These are phyloP conservation scores for Dicranocentrus wangi DNA, from an alignment of 2,888 invertebrate genomes.

Conservation along the genomic window DNA sequence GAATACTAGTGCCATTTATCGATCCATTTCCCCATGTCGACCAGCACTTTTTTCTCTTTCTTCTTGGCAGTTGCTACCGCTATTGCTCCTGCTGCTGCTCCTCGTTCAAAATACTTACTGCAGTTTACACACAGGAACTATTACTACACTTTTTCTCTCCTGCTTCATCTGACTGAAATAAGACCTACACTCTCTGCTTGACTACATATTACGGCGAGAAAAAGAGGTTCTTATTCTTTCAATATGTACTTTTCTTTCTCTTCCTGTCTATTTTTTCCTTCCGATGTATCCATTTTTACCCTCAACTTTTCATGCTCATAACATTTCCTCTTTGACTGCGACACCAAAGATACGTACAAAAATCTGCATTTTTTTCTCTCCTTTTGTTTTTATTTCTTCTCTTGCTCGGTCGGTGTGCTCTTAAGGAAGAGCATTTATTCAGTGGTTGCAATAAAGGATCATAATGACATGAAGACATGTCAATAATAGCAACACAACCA, in stretches of 20 bases:
- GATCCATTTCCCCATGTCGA: constrained; percentile 59
- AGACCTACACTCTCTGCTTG: constrained; percentile 22
- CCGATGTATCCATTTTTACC: constrained; percentile 40
- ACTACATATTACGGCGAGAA: constrained; percentile 22
- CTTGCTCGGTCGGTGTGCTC: background rate
- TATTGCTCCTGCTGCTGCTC: constrained; percentile 31
- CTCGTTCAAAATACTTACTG: constrained; percentile 16
- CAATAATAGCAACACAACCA: no score
- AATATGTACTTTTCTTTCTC: constrained; percentile 14
- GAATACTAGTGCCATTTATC: constrained; percentile 49
- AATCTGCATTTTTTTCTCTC: background rate
- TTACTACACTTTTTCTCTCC: constrained; percentile 24
- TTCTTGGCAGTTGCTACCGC: constrained; percentile 57
- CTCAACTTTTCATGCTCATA: constrained; percentile 44
- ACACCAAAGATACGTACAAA: background rate
- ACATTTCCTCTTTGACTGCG: constrained; percentile 29
- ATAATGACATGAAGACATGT: constrained; percentile 8
- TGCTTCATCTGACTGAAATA: constrained; percentile 8
- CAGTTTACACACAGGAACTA: constrained; percentile 16
- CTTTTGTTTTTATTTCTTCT: constrained; percentile 10
- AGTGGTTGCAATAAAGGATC: constrained; percentile 6
- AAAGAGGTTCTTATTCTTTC: constrained; percentile 27
- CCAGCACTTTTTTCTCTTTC: constrained; percentile 49
- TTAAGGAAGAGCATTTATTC: background rate
- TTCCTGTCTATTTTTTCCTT: constrained; percentile 14